Base-by-base conservation (phyloP, 1,140 invertebrate species). In the Holcopasites calliopsidis region DNA sequence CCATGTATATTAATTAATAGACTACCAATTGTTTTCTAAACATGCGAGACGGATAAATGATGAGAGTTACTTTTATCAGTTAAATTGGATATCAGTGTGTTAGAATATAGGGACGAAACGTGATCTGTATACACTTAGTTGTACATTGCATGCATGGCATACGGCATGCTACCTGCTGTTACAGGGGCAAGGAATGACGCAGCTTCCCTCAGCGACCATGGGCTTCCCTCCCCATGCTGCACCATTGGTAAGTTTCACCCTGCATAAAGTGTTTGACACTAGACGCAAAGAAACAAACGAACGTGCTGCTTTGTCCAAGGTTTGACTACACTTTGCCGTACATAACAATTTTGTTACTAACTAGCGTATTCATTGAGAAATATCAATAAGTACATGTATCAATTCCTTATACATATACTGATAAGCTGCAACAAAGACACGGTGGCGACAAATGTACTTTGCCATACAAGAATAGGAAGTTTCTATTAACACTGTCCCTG, bases 131-230 rank as follows among this genome's bases (percentile, higher is more conserved):
- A 86, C 81, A 84, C 81, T 87, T 90, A 90, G 88, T 83, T 86
- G 84, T 89, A 83, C 87, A 79, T 89, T 88, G 91, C 90, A 92
- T 92, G 89, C 88, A 85, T 83, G 86, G 90, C 90, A 90, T 90
- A 88, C 76, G 90, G 91, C 91, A 91, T 92, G 91, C 88, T 89
- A 88, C 86, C 86, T 89, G 90, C 87, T 92, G 91, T 92, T 92
- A 85, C 90, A 92, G 91, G 91, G 90, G 82, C 91, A 91, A 88
- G 91, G 91, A 91, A 91, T 92, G 91, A 89, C 88, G 87, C 91
- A 92, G 89, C 87, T 90, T 86, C 88, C 90, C 80, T 58, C 90
- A 78, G 87, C 89, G 44, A 87, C 87, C 38, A 76, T 90, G 85
- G 87, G 85, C 71, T 90, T 90, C 62, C 83, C 90, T 47, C 66